These are phyloP conservation scores for Agrochola lota DNA, from an alignment of 2,888 invertebrate species.

Conservation along the genomic window DNA sequence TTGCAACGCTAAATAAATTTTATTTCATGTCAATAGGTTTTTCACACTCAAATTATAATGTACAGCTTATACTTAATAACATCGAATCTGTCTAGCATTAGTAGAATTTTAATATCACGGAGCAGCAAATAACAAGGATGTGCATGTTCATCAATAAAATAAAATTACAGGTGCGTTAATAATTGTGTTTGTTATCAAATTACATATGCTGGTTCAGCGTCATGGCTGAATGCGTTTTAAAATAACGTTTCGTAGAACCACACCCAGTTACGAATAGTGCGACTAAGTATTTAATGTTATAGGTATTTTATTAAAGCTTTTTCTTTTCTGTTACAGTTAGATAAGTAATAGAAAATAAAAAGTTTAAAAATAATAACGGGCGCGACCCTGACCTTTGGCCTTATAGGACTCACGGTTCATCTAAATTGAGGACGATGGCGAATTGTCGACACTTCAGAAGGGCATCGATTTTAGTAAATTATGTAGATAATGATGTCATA, in stretches of 20 bases:
- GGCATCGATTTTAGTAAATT: background rate
- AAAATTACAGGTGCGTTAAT: conserved; percentile 60
- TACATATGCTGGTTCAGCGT: conserved; percentile 46
- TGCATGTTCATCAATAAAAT: conserved; percentile 66
- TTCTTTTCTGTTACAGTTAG: background rate
- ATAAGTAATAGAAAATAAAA: background rate
- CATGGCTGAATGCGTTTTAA: conserved; percentile 51
- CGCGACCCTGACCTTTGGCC: conserved; percentile 10
- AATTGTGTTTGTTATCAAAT: conserved; percentile 45
- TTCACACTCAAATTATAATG: conserved; percentile 84
- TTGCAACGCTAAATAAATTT: conserved; percentile 86
- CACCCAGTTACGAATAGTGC: conserved; percentile 16
- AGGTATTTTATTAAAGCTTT: background rate
- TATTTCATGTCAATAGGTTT: conserved; percentile 85
- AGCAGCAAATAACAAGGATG: conserved; percentile 75
- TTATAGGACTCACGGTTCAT: background rate
- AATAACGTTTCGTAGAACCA: conserved; percentile 18
- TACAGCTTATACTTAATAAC: conserved; percentile 75
- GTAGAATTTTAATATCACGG: conserved; percentile 77
- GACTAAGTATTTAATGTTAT: background rate
- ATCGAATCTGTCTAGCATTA: conserved; percentile 79
- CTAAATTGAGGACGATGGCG: conserved; percentile 9
- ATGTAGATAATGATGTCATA: background rate
- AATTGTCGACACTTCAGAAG: background rate
- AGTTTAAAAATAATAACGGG: background rate